Evolutionary conservation across 2,888 invertebrate species (phyloP).

Genomic region (Cecidostiba fungosa): DNA sequence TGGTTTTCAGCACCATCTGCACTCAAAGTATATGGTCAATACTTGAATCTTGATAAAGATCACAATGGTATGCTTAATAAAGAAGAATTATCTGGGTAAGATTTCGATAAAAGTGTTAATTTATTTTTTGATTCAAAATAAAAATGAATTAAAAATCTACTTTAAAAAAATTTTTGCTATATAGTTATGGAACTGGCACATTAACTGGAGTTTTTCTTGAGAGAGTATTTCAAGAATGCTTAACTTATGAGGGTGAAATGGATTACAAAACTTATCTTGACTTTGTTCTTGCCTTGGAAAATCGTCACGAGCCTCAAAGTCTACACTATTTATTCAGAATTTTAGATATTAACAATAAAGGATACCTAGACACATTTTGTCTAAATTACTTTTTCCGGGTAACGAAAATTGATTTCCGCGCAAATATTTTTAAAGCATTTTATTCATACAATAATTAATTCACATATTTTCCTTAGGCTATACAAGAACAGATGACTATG

Average conservation of each 20-base stretch:
- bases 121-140: slow-evolving; percentile 8
- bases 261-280: slow-evolving; percentile 98
- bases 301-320: slow-evolving; percentile 94
- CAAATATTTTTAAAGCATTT: not conserved
- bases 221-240: slow-evolving; percentile 96
- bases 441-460: not conserved
- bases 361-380: slow-evolving; percentile 94
- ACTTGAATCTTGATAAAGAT: slow-evolving; percentile 95
- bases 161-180: slow-evolving; percentile 35
- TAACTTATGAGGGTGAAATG: slow-evolving; percentile 97
- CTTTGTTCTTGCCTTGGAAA: slow-evolving; percentile 95
- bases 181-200: slow-evolving; percentile 93
- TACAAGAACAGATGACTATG: slow-evolving; percentile 93
- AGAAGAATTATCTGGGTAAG: slow-evolving; percentile 91
- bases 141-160: slow-evolving; percentile 25
- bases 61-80: slow-evolving; percentile 98
- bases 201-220: slow-evolving; percentile 95
- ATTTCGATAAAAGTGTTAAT: slow-evolving; percentile 7
- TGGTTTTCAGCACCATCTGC: slow-evolving; percentile 96
- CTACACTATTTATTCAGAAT: slow-evolving; percentile 95
- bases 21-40: slow-evolving; percentile 95
- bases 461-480: slow-evolving; percentile 83
- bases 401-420: slow-evolving; percentile 63
- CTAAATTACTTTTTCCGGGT: slow-evolving; percentile 96
- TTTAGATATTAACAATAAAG: slow-evolving; percentile 92